Base-by-base conservation (phyloP, 2,113 vertebrate species). In the Enhydra lutris region DNA sequence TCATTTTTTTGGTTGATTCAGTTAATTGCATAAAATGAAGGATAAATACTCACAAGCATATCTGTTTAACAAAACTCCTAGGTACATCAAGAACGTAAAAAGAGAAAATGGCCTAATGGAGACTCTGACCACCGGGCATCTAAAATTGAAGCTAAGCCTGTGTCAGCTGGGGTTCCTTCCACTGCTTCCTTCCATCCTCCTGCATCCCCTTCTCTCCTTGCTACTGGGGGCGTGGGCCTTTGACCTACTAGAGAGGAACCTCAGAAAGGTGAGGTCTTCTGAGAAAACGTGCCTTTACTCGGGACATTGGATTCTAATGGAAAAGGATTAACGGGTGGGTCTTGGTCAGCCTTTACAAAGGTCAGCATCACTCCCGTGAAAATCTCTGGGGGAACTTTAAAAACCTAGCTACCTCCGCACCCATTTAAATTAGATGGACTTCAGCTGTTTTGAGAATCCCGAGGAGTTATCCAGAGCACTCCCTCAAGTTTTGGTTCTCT, bases 11-110 rank as follows among this genome's bases (percentile, higher is more conserved):
- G 97, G 95, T 96, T 98, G 95, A 95, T 97, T 98, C 98, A 95
- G 98, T 98, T 98, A 98, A 97, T 98, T 98, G 98, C 98, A 98
- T 99, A 99, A 99, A 98, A 98, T 91, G 87, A 96, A 76, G 97
- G 98, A 94, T 97, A 98, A 97, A 98, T 97, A 98, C 94, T 98
- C 98, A 98, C 98, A 93, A 98, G 94, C 95, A 97, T 81, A 96
- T 97, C 95, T 90, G 97, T 97, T 98, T 97, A 97, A 98, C 91
- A 86, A 45, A 97, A 98, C 97, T 98, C 95, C 96, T 91, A 95
- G 96, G 95, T 96, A 98, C 93, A 97, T 31, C 90, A 98, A 78
- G 97, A 96, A 98, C 94, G 98, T 98, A 97, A 98, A 47, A 98
- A 92, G 91, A 96, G 6, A 97, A 94, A 95, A 95, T 63, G 95